Percentiles rank a stretch among this genome's conserved stretches.
Conservation (phyloP, 2,113 vertebrate genomes). For the Myrmophylax atrothorax region DNA sequence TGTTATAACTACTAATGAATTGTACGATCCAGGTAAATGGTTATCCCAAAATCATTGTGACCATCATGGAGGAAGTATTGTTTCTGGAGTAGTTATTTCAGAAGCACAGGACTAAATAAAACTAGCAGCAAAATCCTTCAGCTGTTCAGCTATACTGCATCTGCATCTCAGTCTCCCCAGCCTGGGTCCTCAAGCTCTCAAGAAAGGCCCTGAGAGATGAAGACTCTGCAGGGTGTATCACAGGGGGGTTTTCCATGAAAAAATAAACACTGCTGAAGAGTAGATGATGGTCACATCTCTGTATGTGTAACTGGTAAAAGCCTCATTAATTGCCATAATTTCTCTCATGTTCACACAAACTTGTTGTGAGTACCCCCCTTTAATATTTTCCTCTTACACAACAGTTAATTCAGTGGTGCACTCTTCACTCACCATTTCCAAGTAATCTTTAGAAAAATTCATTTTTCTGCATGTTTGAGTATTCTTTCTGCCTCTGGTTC, state of each 20-base stretch:
- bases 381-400: not conserved
- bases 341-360: not conserved
- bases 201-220: not conserved
- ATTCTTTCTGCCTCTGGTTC: not conserved
- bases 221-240: not conserved
- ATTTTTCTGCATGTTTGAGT: not conserved
- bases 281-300: not conserved
- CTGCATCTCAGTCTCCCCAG: not conserved
- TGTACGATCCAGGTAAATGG: not conserved
- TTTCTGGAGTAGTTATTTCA: not conserved
- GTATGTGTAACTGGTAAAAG: not conserved
- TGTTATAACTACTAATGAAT: not conserved
- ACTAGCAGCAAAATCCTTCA: not conserved
- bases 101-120: not conserved
- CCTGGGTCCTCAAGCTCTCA: not conserved
- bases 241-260: not conserved
- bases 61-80: not conserved
- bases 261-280: not conserved
- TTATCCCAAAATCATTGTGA: not conserved
- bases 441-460: not conserved
- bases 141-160: not conserved
- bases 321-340: not conserved
- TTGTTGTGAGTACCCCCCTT: not conserved
- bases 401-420: not conserved
- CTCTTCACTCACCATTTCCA: not conserved